Percentiles rank a stretch among this genome's conserved stretches.
These are phyloP conservation scores for Leuciscus idus DNA, from an alignment of 2,113 vertebrate species.

Conservation along the genomic window DNA sequence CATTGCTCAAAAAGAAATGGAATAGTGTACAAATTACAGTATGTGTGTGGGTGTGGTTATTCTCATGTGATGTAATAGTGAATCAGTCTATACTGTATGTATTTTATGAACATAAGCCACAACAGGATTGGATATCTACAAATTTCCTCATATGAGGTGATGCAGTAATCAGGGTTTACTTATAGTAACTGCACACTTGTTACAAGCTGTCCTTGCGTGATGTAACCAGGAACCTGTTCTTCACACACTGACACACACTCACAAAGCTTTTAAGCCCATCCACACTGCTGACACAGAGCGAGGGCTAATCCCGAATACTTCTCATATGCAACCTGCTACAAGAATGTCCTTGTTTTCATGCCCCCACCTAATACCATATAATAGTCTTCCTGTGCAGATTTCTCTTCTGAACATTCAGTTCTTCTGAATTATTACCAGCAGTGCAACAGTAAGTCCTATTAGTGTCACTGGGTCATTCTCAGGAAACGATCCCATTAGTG, in stretches of 20 bases:
- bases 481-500: neutral
- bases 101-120: neutral
- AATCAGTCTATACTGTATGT: neutral
- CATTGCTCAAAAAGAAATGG: too few species aligned
- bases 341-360: neutral
- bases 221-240: neutral
- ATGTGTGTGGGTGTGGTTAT: too few species aligned
- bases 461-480: neutral
- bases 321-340: neutral
- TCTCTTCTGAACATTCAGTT: neutral
- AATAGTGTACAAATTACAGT: too few species aligned
- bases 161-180: neutral
- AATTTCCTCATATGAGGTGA: neutral
- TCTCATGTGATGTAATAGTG: too few species aligned
- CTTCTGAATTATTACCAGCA: neutral
- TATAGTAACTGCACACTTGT: neutral
- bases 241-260: conserved; percentile 33
- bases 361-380: neutral
- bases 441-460: neutral
- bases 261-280: conserved; percentile 13
- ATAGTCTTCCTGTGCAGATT: neutral
- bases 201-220: neutral
- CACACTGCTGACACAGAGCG: neutral
- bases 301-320: neutral
- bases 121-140: neutral